Conservation (phyloP, 2,797 vertebrate species). For the Pogoniulus pusillus region DNA sequence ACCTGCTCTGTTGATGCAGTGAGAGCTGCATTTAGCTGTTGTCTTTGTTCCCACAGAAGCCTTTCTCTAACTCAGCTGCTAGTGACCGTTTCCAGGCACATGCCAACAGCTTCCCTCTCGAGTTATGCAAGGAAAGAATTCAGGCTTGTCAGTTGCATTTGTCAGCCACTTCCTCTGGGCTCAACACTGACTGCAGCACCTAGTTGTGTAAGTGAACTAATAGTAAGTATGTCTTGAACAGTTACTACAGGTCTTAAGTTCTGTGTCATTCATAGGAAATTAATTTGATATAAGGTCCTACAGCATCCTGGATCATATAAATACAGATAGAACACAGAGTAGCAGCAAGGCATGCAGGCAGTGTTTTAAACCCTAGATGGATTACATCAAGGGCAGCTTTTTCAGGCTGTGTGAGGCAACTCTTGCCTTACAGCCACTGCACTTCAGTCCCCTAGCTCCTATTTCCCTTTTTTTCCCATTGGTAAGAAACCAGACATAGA, state of each 20-base stretch:
- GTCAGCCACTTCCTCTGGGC: background rate
- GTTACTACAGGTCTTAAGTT: background rate
- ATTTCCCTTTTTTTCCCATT: background rate
- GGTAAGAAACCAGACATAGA: accelerated
- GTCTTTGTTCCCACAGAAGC: background rate
- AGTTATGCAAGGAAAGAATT: background rate
- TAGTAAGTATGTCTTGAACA: background rate
- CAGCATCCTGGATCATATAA: background rate
- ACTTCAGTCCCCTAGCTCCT: background rate
- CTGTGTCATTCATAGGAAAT: background rate
- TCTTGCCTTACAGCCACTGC: background rate
- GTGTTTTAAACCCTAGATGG: background rate
- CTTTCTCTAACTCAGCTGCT: background rate
- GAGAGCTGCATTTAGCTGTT: background rate
- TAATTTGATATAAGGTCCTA: background rate
- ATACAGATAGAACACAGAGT: background rate
- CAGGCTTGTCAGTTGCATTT: background rate
- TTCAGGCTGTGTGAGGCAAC: background rate
- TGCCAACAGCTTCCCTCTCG: background rate
- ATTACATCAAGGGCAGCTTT: background rate
- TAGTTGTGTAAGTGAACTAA: background rate
- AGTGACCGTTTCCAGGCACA: background rate
- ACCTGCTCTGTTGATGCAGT: background rate
- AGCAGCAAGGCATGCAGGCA: background rate
- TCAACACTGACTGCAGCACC: background rate